phyloP scores from a whole-genome alignment of 2,797 vertebrate genomes.

The Onychomys arenicola region DNA sequence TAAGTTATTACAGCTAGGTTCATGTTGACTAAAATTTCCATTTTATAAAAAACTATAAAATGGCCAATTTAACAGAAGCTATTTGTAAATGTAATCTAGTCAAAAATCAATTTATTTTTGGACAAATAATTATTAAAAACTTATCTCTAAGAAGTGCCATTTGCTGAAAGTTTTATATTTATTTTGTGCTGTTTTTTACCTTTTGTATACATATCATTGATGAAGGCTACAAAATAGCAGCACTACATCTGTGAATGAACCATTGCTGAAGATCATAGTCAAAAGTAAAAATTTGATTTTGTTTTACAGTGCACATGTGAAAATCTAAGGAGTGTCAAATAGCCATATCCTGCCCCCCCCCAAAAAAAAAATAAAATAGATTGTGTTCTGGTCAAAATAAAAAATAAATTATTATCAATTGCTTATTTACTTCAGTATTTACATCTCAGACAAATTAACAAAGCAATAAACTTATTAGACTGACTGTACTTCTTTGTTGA shows the following conservation, averaged over 20 bases:
- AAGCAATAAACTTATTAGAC: not conserved
- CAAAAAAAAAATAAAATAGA: not conserved
- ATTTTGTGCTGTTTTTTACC: constrained; percentile 9
- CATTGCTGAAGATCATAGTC: not conserved
- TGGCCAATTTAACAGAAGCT: not conserved
- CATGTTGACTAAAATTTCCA: not conserved
- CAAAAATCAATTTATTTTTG: constrained; percentile 46
- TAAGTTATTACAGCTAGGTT: constrained; percentile 26
- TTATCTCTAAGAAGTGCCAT: not conserved
- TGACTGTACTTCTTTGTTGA: not conserved
- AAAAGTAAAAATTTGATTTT: not conserved
- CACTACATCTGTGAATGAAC: constrained; percentile 27
- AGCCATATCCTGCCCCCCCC: not conserved
- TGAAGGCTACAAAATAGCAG: not conserved
- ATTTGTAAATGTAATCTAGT: constrained; percentile 22
- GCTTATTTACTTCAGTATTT: constrained; percentile 3
- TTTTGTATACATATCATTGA: not conserved
- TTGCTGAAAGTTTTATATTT: constrained; percentile 22
- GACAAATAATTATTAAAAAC: not conserved
- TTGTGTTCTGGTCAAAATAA: constrained; percentile 7
- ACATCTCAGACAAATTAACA: not conserved
- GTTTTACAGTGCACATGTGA: not conserved
- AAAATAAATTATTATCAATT: constrained; percentile 47
- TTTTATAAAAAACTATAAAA: constrained; percentile 41
- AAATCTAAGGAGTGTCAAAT: constrained; percentile 38